Percentiles rank a stretch among this genome's conserved stretches.
Evolutionary conservation across 2,797 vertebrate genomes (phyloP).

Genomic region (Zalophus californianus): DNA sequence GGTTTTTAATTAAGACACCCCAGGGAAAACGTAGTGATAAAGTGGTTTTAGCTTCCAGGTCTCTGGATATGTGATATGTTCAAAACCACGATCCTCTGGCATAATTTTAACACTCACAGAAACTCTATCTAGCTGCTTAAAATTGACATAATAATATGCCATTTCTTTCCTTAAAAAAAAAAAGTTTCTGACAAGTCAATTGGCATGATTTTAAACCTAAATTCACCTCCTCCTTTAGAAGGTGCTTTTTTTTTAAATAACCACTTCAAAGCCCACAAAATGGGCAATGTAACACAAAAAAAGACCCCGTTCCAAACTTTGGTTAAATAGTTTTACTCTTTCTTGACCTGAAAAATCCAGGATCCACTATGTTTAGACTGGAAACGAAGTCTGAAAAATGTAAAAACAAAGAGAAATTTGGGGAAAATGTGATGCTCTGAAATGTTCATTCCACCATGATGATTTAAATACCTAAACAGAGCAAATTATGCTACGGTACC

Average conservation of each 20-base stretch:
- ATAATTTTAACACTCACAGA: slow-evolving; percentile 30
- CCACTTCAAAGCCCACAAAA: slow-evolving; percentile 36
- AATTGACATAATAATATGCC: background rate
- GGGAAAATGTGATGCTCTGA: background rate
- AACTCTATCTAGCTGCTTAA: background rate
- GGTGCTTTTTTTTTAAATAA: slow-evolving; percentile 45
- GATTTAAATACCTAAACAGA: background rate
- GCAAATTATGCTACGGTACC: background rate
- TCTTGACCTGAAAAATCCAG: background rate
- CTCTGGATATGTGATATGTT: background rate
- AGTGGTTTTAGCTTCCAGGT: slow-evolving; percentile 33
- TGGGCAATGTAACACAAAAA: background rate
- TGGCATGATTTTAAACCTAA: slow-evolving; percentile 22
- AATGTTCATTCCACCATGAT: background rate
- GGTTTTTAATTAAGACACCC: slow-evolving; percentile 84
- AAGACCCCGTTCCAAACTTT: background rate
- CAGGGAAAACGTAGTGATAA: slow-evolving; percentile 48
- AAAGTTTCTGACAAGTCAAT: slow-evolving; percentile 42
- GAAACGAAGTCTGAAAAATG: background rate
- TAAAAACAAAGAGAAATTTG: slow-evolving; percentile 28
- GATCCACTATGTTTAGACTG: background rate
- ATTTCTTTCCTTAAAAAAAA: slow-evolving; percentile 38
- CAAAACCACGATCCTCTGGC: slow-evolving; percentile 26
- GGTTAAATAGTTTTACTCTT: background rate
- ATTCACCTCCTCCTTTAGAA: background rate